These are phyloP conservation scores for Scotopteryx bipunctaria DNA, from an alignment of 2,888 invertebrate genomes.

Conservation along the genomic window DNA sequence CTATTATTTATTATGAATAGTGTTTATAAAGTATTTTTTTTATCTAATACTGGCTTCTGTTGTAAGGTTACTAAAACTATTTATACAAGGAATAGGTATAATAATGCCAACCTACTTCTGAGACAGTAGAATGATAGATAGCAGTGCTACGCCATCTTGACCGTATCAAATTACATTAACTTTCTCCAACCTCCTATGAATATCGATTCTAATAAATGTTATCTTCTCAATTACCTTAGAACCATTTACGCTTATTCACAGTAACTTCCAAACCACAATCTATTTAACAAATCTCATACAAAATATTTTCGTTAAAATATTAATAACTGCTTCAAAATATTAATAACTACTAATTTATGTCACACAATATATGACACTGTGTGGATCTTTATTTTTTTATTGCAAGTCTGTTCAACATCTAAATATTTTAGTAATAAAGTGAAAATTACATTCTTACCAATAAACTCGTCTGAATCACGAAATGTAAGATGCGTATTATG, in stretches of 20 bases:
- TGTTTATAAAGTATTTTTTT: conserved; percentile 9
- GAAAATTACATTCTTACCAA: not conserved
- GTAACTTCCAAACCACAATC: too few species aligned
- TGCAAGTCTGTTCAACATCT: not conserved
- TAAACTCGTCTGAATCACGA: not conserved
- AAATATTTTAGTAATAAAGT: not conserved
- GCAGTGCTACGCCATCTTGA: conserved; percentile 37
- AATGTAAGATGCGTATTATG: not conserved
- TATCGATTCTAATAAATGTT: not conserved
- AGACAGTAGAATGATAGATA: conserved; percentile 21
- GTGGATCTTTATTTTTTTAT: not conserved
- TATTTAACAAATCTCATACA: too few species aligned
- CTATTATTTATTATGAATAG: not conserved
- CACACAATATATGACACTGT: too few species aligned
- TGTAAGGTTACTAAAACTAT: conserved; percentile 23
- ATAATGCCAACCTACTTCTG: conserved; percentile 13
- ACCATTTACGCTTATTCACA: too few species aligned
- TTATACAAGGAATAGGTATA: not conserved
- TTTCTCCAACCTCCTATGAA: conserved; percentile 6
- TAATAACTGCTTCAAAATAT: too few species aligned
- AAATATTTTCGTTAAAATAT: too few species aligned
- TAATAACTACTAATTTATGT: too few species aligned
- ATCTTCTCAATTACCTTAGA: too few species aligned
- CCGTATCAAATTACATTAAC: conserved; percentile 35
- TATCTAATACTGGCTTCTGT: conserved; percentile 19